Evolutionary conservation across 2,797 vertebrate species (phyloP), one percentile per base, ranked within the genome.

Genomic region (Poecile montanus): DNA sequence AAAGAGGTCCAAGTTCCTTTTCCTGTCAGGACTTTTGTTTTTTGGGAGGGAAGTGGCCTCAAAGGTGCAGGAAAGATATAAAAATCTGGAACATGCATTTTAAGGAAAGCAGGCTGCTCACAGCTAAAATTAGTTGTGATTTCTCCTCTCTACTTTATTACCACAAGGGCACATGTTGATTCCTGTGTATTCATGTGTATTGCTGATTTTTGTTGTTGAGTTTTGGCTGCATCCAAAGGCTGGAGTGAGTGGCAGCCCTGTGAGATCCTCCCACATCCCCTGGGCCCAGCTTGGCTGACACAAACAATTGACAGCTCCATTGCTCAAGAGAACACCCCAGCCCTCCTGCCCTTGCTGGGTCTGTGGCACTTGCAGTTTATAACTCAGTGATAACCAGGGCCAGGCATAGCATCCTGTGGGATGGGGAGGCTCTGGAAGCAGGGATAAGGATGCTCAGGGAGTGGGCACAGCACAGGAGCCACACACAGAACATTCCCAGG

Each of bases 401-500:
- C 73, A 16, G 88, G n/a, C 34, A 15, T 25, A 25, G 78, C 21
- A 14, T 0, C 1, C 34, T 8, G 82, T 21, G 2, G 54, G 78
- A 3, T 2, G 2, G 23, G 51, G 50, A 47, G 29, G 66, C 66
- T 67, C 72, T 60, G 71, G 54, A 3, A 29, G 38, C 60, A n/a
- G 85, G 65, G 22, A 11, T 8, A 22, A 17, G 81, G 38, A 3
- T 21, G 63, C 89, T 26, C 10, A 2, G 54, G 54, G 66, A 13
- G 10, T 0, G 4, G 51, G 73, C 48, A 32, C 61, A 1, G 2
- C 4, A 4, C 7, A 0, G 9, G 80, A 77, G 90, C 12, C 19
- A 7, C 51, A 1, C 7, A 0, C 67, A 25, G 79, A 45, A 74
- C 65, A 3, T 0, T 0, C 13, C 61, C 5, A 2, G 36, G 79